Conservation (phyloP, 2,888 invertebrate genomes). For the Tuta absoluta region DNA sequence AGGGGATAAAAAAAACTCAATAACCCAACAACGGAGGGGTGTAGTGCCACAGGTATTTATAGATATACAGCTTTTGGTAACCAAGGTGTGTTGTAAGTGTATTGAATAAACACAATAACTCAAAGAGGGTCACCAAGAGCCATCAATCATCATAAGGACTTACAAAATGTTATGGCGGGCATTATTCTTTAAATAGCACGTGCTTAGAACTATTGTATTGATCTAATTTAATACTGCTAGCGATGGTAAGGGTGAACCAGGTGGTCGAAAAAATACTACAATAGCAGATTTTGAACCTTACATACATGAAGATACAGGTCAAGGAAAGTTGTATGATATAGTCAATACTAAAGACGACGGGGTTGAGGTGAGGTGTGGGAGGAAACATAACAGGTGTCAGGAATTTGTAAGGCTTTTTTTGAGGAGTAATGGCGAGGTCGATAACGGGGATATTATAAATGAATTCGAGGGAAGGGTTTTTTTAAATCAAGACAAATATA, state of each 20-base stretch:
- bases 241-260: background rate
- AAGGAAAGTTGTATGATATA: background rate
- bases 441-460: background rate
- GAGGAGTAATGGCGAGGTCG: background rate
- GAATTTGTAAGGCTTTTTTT: slow-evolving; percentile 15
- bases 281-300: background rate
- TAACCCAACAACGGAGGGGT: background rate
- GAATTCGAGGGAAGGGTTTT: background rate
- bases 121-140: background rate
- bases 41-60: background rate
- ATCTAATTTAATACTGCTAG: background rate
- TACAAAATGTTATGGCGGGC: background rate
- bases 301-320: background rate
- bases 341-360: background rate
- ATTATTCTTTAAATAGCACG: background rate
- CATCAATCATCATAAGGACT: background rate
- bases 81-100: background rate
- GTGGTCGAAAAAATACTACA: background rate
- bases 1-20: too few relatives aligned
- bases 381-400: slow-evolving; percentile 1
- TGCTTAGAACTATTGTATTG: slow-evolving; percentile 5
- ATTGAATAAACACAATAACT: slow-evolving; percentile 1
- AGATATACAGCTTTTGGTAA: background rate
- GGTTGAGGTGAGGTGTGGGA: background rate
- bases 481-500: background rate